Percentiles rank a stretch among this genome's conserved stretches.
Conservation (phyloP, 2,888 invertebrate species). For the Cyaniris semiargus region DNA sequence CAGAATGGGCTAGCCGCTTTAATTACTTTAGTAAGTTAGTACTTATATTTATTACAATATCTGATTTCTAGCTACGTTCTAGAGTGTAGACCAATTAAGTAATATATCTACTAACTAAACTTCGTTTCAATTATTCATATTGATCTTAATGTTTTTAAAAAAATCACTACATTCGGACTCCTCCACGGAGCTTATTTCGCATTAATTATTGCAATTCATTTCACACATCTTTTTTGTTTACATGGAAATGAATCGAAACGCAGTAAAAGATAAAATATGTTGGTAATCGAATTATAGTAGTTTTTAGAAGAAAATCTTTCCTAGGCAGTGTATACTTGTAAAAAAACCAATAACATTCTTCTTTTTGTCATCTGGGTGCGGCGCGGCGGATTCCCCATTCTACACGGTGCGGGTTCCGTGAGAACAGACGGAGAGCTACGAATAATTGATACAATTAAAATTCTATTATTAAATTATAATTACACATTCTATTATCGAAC, state of each 20-base stretch:
- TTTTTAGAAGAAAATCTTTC: background rate
- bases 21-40: background rate
- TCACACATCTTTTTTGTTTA: too few relatives aligned
- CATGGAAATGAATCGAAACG: too few relatives aligned
- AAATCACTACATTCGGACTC: too few relatives aligned
- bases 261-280: too few relatives aligned
- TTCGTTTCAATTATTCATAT: background rate
- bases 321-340: background rate
- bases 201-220: too few relatives aligned
- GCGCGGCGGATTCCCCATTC: slow-evolving; percentile 29
- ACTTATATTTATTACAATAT: background rate
- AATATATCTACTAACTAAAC: background rate
- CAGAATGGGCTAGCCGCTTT: background rate
- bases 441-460: slow-evolving; percentile 23
- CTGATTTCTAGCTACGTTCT: background rate
- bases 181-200: too few relatives aligned
- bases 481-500: background rate
- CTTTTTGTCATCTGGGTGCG: slow-evolving; percentile 11
- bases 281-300: background rate
- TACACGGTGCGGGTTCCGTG: slow-evolving; percentile 30
- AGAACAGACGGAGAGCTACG: slow-evolving; percentile 7
- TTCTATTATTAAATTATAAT: slow-evolving; percentile 23
- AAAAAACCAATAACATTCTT: background rate
- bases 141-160: too few relatives aligned
- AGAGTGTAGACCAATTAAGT: background rate